Percentiles rank a stretch among this genome's conserved stretches.
Evolutionary conservation across 2,113 vertebrate genomes (phyloP).

Genomic region (Erythrolamprus reginae): DNA sequence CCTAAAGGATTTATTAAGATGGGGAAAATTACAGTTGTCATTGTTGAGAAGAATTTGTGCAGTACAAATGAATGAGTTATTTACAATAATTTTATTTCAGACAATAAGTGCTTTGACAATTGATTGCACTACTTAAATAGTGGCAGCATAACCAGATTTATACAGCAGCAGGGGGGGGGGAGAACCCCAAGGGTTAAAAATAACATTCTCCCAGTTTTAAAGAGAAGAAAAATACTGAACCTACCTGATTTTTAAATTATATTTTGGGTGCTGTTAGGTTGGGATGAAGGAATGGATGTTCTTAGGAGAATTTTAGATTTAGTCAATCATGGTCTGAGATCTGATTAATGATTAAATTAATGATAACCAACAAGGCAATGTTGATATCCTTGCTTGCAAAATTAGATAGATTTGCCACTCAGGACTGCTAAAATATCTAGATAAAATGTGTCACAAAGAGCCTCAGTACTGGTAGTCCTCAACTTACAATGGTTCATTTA

Average conservation of each 20-base stretch:
- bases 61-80: neutral
- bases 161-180: too few species aligned
- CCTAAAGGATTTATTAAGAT: neutral
- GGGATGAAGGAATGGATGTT: neutral
- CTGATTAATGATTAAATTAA: neutral
- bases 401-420: neutral
- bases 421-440: neutral
- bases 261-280: neutral
- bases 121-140: neutral
- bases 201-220: neutral
- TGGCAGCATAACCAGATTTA: neutral
- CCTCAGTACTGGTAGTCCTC: too few species aligned
- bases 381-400: constrained; percentile 22
- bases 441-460: neutral
- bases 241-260: neutral
- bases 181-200: neutral
- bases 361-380: neutral
- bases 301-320: neutral
- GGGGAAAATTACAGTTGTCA: neutral
- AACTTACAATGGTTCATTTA: too few species aligned
- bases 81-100: neutral
- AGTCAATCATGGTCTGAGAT: neutral
- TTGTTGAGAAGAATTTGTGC: neutral
- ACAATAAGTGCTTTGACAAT: neutral
- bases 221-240: neutral